These are phyloP conservation scores for Amphipyra berbera DNA, from an alignment of 2,888 invertebrate genomes.

Conservation along the genomic window DNA sequence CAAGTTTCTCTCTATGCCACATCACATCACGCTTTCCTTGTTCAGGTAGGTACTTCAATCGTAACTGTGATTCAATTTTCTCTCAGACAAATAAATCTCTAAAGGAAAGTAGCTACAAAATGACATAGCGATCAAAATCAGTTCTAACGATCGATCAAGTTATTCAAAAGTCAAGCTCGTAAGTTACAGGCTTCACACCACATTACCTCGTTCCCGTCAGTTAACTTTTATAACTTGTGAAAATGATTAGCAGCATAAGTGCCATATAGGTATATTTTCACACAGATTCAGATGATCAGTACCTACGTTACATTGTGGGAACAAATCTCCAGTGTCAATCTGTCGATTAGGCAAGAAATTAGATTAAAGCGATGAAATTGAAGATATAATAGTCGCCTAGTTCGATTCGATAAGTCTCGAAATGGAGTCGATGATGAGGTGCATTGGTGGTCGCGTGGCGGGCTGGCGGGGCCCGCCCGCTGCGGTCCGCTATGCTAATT, in stretches of 20 bases:
- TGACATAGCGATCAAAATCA: conserved; percentile 10
- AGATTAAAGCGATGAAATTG: conserved; percentile 45
- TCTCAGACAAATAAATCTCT: not conserved
- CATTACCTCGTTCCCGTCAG: conserved; percentile 36
- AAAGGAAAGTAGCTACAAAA: conserved; percentile 8
- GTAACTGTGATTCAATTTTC: too few relatives aligned
- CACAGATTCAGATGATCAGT: conserved; percentile 3
- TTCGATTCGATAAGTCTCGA: conserved; percentile 61
- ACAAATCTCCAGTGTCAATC: conserved; percentile 13
- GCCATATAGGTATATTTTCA: conserved; percentile 6
- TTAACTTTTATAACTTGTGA: conserved; percentile 45
- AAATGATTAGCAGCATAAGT: conserved; percentile 36
- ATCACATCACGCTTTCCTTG: conserved; percentile 8
- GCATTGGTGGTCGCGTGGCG: conserved; percentile 84
- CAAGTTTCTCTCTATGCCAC: too few relatives aligned
- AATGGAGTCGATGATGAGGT: conserved; percentile 68
- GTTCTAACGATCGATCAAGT: conserved; percentile 31
- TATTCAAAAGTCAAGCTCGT: conserved; percentile 13
- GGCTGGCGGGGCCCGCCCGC: conserved; percentile 78
- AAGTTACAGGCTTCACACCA: conserved; percentile 15
- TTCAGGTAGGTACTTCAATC: not conserved
- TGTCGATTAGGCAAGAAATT: conserved; percentile 5
- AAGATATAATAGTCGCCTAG: conserved; percentile 41
- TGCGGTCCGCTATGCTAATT: conserved; percentile 87
- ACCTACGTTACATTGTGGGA: conserved; percentile 26